Evolutionary conservation across 1,140 invertebrate genomes (phyloP).

Genomic region (Teleopsis dalmanni): DNA sequence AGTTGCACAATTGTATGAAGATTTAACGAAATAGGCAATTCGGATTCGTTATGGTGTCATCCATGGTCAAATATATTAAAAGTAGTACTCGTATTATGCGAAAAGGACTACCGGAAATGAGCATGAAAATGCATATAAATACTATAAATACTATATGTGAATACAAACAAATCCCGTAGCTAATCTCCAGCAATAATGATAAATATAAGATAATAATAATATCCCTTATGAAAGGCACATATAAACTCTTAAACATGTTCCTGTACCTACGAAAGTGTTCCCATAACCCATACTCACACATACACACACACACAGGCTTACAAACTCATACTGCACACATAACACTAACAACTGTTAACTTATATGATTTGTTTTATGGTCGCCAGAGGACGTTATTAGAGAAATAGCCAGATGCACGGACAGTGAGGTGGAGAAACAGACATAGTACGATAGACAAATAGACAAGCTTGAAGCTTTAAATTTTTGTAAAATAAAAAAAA

Average conservation of each 20-base stretch:
- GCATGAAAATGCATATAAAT: not conserved
- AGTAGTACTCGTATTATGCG: not conserved
- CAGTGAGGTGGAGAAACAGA: not conserved
- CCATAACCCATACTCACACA: not conserved
- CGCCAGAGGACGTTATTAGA: slow-evolving; percentile 40
- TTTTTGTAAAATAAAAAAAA: no score
- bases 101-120: not conserved
- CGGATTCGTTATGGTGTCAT: slow-evolving; percentile 38
- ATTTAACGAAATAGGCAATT: slow-evolving; percentile 42
- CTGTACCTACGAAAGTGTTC: not conserved
- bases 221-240: not conserved
- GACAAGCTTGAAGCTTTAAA: no score
- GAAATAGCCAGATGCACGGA: slow-evolving; percentile 31
- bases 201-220: slow-evolving; percentile 25
- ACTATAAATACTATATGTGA: not conserved
- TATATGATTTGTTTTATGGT: slow-evolving; percentile 42
- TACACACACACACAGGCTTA: not conserved
- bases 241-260: not conserved
- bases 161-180: slow-evolving; percentile 34
- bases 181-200: slow-evolving; percentile 42
- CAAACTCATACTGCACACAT: not conserved
- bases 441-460: no score
- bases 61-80: not conserved
- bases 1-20: no score
- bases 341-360: no score